Percentiles rank a stretch among this genome's conserved stretches.
Conservation (phyloP, 2,113 vertebrate genomes). For the Grus americana region DNA sequence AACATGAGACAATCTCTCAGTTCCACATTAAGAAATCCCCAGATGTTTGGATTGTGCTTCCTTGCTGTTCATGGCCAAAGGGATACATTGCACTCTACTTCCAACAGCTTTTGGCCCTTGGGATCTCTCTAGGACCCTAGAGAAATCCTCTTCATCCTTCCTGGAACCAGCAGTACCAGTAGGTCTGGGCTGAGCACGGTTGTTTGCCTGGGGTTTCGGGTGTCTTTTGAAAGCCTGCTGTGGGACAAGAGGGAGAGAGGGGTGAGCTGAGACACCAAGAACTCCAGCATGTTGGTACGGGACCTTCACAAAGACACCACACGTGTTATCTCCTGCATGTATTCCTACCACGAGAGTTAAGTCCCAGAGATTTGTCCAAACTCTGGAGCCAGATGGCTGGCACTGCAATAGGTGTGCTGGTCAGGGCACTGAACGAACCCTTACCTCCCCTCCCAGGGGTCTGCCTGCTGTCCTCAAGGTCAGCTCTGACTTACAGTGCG, state of each 20-base stretch:
- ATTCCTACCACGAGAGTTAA: neutral
- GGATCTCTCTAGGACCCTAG: neutral
- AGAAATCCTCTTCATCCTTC: neutral
- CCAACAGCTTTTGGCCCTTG: neutral
- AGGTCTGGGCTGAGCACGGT: neutral
- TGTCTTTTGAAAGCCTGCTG: neutral
- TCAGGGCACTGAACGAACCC: neutral
- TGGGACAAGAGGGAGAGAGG: neutral
- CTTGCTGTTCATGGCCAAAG: neutral
- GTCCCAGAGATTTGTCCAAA: neutral
- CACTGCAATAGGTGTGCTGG: neutral
- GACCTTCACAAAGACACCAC: neutral
- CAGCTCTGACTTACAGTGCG: neutral
- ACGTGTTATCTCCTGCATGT: fast-evolving
- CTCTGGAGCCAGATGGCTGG: neutral
- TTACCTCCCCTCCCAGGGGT: neutral
- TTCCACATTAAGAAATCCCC: neutral
- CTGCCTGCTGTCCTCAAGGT: neutral
- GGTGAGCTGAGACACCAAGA: neutral
- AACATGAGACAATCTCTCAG: neutral
- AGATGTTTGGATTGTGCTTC: neutral
- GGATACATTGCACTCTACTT: neutral
- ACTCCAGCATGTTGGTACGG: neutral
- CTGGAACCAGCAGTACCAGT: neutral
- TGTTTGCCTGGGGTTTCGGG: neutral